phyloP scores from a whole-genome alignment of 2,113 vertebrate genomes.

The Pyrgilauda ruficollis region DNA sequence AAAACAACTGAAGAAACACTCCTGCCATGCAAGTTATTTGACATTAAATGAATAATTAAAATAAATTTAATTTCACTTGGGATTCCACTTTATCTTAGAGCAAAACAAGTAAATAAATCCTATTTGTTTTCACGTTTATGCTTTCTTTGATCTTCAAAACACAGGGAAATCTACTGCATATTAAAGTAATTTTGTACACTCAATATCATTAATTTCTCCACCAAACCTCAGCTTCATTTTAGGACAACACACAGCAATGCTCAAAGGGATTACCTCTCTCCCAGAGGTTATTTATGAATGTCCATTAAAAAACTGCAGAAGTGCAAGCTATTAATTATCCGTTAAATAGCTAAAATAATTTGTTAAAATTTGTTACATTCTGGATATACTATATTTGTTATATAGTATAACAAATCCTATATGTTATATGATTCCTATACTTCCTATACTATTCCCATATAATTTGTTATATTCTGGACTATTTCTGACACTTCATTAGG shows the following conservation, averaged over 20 bases:
- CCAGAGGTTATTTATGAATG: not conserved
- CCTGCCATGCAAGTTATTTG: not conserved
- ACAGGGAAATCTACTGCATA: not conserved
- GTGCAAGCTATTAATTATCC: not conserved
- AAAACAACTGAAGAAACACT: not conserved
- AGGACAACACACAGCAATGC: not conserved
- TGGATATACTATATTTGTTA: not conserved
- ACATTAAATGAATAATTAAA: slow-evolving; percentile 42
- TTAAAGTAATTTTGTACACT: slow-evolving; percentile 3
- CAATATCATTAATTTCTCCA: not conserved
- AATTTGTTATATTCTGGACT: slow-evolving; percentile 5
- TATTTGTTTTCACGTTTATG: slow-evolving; percentile 25
- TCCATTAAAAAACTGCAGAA: not conserved
- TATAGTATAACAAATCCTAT: not conserved
- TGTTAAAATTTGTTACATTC: not conserved
- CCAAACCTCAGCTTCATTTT: not conserved
- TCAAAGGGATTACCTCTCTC: not conserved
- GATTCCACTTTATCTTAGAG: slow-evolving; percentile 19
- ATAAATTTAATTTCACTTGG: not conserved
- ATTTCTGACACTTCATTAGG: not conserved
- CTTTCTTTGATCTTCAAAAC: slow-evolving; percentile 40
- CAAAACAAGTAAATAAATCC: not conserved
- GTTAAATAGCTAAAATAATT: slow-evolving; percentile 39
- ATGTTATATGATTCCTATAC: not conserved
- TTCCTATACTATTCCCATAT: not conserved